These are phyloP conservation scores for Ptychodera flava DNA, from an alignment of 35 echinoderm and acorn worm genomes.

Conservation along the genomic window DNA sequence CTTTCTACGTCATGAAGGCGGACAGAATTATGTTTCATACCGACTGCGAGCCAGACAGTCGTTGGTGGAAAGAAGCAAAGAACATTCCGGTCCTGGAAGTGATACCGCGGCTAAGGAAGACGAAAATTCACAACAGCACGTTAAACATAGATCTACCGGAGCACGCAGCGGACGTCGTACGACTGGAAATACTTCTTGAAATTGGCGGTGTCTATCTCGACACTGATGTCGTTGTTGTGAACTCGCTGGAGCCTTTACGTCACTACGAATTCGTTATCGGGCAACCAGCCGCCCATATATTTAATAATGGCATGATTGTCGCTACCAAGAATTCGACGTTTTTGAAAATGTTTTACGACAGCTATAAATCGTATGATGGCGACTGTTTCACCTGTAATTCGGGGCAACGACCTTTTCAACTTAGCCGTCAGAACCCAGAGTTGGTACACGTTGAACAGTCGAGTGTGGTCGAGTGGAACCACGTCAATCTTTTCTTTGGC, in stretches of 20 bases:
- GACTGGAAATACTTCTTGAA: neutral
- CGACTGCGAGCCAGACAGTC: neutral
- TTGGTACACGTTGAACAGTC: neutral
- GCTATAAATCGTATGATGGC: neutral
- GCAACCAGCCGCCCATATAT: neutral
- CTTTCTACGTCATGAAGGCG: neutral
- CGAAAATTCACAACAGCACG: neutral
- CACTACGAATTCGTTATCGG: neutral
- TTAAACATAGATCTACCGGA: neutral
- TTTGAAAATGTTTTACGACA: neutral
- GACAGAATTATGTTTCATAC: neutral
- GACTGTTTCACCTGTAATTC: neutral
- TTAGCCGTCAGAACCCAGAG: neutral
- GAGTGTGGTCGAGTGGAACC: neutral
- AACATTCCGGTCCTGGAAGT: neutral
- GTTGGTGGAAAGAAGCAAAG: neutral
- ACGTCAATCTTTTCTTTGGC: neutral
- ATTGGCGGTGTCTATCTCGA: neutral
- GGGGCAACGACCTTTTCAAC: neutral
- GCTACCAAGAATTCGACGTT: neutral
- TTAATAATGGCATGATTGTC: neutral
- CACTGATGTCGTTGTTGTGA: neutral
- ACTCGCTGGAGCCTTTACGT: neutral
- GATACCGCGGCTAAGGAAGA: neutral
- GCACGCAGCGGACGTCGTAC: neutral